Evolutionary conservation across 2,797 vertebrate genomes (phyloP), one percentile per base, ranked within the genome.

Genomic region (Moxostoma hubbsi): DNA sequence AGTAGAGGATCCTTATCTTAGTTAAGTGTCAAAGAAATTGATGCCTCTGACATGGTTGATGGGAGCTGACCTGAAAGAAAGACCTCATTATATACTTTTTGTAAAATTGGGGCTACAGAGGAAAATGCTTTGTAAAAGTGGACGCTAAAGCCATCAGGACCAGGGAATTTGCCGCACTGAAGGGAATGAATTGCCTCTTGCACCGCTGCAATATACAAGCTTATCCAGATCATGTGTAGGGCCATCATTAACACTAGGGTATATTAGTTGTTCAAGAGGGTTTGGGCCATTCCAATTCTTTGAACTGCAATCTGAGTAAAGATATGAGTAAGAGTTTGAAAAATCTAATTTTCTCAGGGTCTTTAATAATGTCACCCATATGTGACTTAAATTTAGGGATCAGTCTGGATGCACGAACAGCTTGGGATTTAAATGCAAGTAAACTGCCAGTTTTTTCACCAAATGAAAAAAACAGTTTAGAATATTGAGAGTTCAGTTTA

Each of bases 401-500:
- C 15, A 46, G 36, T 61, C 53, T 78, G 45, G 54, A 73, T 3
- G 45, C 9, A 7, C 53, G 43, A 6, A 8, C 7, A 4, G 65
- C 53, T 12, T 50, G 7, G 5, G 74, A 68, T 16, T 77, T 43
- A 11, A 77, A 54, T 16, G 80, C 61, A 13, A 76, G 51, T 6
- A 58, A 46, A 24, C 58, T 81, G 5, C 73, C 67, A 57, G 66
- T 54, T 36, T 81, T 81, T 61, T 81, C 58, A 36, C 73, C 66
- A 47, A 58, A 57, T 49, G 64, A 36, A 55, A 61, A 67, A 47
- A n/a, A n/a, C n/a, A n/a, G n/a, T n/a, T n/a, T n/a, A 43, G 9
- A 49, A 45, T 16, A 47, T 51, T 15, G 7, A 11, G 8, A 9
- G 16, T 73, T 51, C 11, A 77, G 15, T 62, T 50, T 55, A 16